Conservation (phyloP, 2,888 invertebrate species). For the Oligia fasciuncula region DNA sequence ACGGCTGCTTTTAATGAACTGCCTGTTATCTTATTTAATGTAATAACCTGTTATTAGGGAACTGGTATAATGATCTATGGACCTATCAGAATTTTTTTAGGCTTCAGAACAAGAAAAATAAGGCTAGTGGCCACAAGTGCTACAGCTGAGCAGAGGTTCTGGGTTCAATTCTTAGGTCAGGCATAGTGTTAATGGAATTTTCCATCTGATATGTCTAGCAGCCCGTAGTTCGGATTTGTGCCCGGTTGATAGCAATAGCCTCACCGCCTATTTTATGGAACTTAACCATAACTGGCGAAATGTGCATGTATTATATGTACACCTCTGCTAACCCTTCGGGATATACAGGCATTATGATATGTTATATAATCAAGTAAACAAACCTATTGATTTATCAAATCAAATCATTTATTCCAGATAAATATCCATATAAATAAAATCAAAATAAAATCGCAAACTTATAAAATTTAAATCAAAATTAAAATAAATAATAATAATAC, state of each 20-base stretch:
- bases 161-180: neutral
- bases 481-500: no score
- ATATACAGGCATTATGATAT: no score
- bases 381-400: neutral
- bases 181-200: neutral
- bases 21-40: neutral
- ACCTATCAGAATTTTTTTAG: neutral
- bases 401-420: no score
- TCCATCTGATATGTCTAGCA: neutral
- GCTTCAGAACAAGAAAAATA: neutral
- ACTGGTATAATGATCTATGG: neutral
- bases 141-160: no score
- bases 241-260: neutral
- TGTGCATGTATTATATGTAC: no score
- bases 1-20: neutral
- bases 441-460: no score
- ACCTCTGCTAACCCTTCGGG: neutral
- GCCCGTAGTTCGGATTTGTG: neutral
- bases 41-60: neutral
- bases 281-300: no score
- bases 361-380: neutral
- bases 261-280: neutral
- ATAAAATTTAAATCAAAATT: no score
- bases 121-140: neutral
- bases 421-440: no score